Evolutionary conservation across 1,140 invertebrate genomes (phyloP).

Genomic region (Diuraphis noxia): DNA sequence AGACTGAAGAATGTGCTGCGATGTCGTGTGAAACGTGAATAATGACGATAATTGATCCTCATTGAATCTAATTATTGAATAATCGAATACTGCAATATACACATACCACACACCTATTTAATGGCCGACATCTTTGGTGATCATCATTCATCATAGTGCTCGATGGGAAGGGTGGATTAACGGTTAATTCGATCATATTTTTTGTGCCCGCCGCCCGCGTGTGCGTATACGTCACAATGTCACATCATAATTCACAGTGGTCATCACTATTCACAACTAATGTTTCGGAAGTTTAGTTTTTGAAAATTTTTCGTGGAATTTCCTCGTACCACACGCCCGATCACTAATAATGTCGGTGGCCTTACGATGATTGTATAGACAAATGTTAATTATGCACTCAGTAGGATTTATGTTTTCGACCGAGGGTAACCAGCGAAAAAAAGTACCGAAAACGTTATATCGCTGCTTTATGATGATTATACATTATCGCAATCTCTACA

Average conservation of each 20-base stretch:
- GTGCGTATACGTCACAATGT: not conserved
- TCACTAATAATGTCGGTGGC: not conserved
- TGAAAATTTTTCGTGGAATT: not conserved
- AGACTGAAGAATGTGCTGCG: not conserved
- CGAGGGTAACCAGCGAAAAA: not conserved
- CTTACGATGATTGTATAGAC: not conserved
- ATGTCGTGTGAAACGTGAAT: conserved; percentile 15
- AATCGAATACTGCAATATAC: not conserved
- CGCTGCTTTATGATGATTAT: not conserved
- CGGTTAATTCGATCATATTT: not conserved
- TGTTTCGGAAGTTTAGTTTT: not conserved
- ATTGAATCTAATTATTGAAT: conserved; percentile 44
- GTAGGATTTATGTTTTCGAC: not conserved
- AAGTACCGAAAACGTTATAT: not conserved
- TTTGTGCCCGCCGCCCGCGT: not conserved
- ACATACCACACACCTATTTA: not conserved
- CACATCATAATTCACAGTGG: no score
- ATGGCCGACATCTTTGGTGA: not conserved
- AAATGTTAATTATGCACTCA: not conserved
- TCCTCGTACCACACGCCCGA: no score
- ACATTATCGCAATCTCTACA: not conserved
- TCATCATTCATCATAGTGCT: not conserved
- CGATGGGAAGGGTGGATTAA: not conserved
- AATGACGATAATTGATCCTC: conserved; percentile 33
- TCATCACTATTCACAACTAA: not conserved